Base-by-base conservation (phyloP, 2,797 vertebrate species). In the Peromyscus attwateri region DNA sequence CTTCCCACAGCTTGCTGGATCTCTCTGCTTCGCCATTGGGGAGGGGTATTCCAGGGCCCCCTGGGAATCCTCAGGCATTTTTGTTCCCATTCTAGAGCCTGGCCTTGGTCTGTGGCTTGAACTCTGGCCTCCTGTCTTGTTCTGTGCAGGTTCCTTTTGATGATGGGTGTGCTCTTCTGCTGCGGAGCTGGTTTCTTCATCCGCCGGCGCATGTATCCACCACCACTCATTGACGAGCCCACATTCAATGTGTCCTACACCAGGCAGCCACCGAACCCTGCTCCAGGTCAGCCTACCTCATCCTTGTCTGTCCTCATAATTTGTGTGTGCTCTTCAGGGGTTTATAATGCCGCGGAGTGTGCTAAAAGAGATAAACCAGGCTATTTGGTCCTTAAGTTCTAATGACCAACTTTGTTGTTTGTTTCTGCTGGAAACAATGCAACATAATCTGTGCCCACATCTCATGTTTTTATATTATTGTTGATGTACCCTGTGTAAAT, bases 131-230 rank as follows among this genome's bases (percentile, higher is more conserved):
- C 21, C 49, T 0, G 0, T 16, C 70, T 85, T 82, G 27, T 49
- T 93, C 94, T 96, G 89, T 77, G 94, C 37, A 99, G 99, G 99
- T 99, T 99, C 97, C 99, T 99, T 87, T 98, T 99, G 98, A 99
- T 99, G 99, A 99, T 99, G 99, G 99, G 99, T 0, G 99, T 99
- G 96, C 79, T 99, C 96, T 99, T 99, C 98, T 99, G 99, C 98
- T 99, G 99, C 0, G 99, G 99, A 1, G 99, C 99, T 0, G 99
- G 99, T 60, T 99, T 99, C 98, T 99, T 99, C 97, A 99, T 99
- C 98, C 99, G 99, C 95, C 99, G 99, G 79, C 98, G 99, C 95
- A 99, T 99, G 99, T 99, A 99, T 94, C 99, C 99, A 14, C 99
- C 99, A 4, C 98, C 99, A 0, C 98, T 99, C 98, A 99, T 99